A percentile compares a stretch with the other conserved stretches of the same genome.
These are phyloP conservation scores for Lerema accius DNA, from an alignment of 1,140 invertebrate species.

Conservation along the genomic window DNA sequence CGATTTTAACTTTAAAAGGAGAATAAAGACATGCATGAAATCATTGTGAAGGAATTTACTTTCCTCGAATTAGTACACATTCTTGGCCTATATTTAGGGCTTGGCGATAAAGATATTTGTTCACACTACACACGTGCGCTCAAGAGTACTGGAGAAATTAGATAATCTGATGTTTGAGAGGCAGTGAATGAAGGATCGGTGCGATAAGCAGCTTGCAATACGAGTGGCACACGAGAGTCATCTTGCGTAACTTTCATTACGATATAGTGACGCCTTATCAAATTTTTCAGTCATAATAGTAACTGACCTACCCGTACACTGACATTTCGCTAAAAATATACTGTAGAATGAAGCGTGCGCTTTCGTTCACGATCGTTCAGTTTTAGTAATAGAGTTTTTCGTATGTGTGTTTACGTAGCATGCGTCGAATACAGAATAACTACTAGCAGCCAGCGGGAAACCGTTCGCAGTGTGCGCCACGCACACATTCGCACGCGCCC, in stretches of 20 bases:
- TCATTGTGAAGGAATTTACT: conserved; percentile 4
- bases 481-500: conserved; percentile 56
- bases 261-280: conserved; percentile 56
- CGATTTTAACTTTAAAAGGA: neutral
- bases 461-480: conserved; percentile 49
- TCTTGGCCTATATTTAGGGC: conserved; percentile 26
- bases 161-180: conserved; percentile 19
- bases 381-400: conserved; percentile 49
- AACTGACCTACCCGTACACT: conserved; percentile 73
- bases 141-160: conserved; percentile 7
- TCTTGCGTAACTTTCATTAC: conserved; percentile 53
- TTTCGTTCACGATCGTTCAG: conserved; percentile 66
- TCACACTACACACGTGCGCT: neutral
- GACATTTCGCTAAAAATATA: conserved; percentile 73
- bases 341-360: conserved; percentile 56
- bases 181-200: conserved; percentile 29
- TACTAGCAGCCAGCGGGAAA: conserved; percentile 55
- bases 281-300: conserved; percentile 72
- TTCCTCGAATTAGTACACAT: conserved; percentile 16
- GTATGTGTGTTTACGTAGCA: conserved; percentile 43
- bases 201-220: conserved; percentile 16
- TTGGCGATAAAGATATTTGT: conserved; percentile 4
- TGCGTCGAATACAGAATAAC: conserved; percentile 37
- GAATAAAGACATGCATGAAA: neutral
- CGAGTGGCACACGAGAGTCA: conserved; percentile 16